Evolutionary conservation across 1,140 invertebrate species (phyloP), one percentile per base, ranked within the genome.

Genomic region (Drosophila ficusphila): DNA sequence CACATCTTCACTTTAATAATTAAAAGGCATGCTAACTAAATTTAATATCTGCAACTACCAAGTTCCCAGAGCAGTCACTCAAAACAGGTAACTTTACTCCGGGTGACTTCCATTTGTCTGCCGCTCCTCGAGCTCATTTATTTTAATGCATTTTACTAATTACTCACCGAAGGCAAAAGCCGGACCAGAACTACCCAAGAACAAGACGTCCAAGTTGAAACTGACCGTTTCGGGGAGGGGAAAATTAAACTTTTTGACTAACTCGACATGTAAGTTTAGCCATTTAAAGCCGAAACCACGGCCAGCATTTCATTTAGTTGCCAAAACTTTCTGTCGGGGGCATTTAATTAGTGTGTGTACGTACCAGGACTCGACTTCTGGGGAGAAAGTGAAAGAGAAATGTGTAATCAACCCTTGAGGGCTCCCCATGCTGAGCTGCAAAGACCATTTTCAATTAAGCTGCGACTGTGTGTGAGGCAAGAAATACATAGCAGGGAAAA

Each of bases 71-170:
- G 27, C 27, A 44, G 27, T 14, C 60, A 64, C 60, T 61, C 56
- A 34, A 44, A 42, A 67, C 64, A 68, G 46, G 64, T 67, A 52
- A 67, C 36, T 67, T 25, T 25, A 33, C 60, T 23, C 39, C 33
- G n/a, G 27, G 8, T 58, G 38, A 49, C 68, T 58, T 38, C 31
- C 54, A 44, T 34, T 49, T 57, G 42, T 51, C 29, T 42, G 12
- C 31, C 25, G 21, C 31, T 46, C 51, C 14, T 29, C 38, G 42
- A 76, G 65, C 72, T 81, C 72, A 73, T 86, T 85, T 86, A 88
- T 72, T 85, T 86, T 81, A 85, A 86, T 86, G 81, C 76, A 86
- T 86, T 85, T 85, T 54, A 57, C 81, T 86, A 85, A 85, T 85
- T 85, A 76, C 72, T 81, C 76, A 86, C 36, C 49, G 47, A 44